Base-by-base conservation (phyloP, 2,797 vertebrate species). In the Cottoperca gobio region DNA sequence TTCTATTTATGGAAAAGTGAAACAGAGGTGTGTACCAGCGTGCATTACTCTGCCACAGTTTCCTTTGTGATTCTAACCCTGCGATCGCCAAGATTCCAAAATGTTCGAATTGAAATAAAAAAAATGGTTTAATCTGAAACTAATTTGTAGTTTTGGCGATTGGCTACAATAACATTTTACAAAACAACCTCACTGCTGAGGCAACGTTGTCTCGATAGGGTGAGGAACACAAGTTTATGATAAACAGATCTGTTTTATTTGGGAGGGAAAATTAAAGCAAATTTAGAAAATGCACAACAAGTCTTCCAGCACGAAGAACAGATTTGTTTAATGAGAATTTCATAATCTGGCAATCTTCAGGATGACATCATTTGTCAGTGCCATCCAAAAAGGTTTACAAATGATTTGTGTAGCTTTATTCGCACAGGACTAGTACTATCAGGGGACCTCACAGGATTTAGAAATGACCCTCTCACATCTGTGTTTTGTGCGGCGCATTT, bases 161-260 rank as follows among this genome's bases (percentile, higher is more conserved):
- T 59, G 57, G 37, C 58, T 39, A 43, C 2, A 60, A 55, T 45
- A 17, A 65, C 13, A 6, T 58, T 24, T 42, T 33, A 13, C 62
- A 13, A 26, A 12, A 31, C 11, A 33, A 23, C 5, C 23, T 28
- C 43, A 26, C 13, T 9, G 16, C 23, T 17, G 6, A 46, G 52
- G 19, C 28, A 33, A 12, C 39, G 11, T 28, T 43, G n/a, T 46
- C 39, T 69, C 21, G 59, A 19, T 49, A 54, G 28, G 23, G 5
- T 21, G 5, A 48, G 52, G 5, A 24, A 14, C 40, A 57, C 14
- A 35, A 46, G 26, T n/a, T 24, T 58, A 76, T 31, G 49, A 57
- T 49, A 19, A 48, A 24, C 43, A 42, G 48, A 31, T 60, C 68
- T 42, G 55, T 54, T 69, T 62, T 13, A 40, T 48, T 62, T 11